Base-by-base conservation (phyloP, 1,140 invertebrate genomes). In the Bacillus rossius region DNA sequence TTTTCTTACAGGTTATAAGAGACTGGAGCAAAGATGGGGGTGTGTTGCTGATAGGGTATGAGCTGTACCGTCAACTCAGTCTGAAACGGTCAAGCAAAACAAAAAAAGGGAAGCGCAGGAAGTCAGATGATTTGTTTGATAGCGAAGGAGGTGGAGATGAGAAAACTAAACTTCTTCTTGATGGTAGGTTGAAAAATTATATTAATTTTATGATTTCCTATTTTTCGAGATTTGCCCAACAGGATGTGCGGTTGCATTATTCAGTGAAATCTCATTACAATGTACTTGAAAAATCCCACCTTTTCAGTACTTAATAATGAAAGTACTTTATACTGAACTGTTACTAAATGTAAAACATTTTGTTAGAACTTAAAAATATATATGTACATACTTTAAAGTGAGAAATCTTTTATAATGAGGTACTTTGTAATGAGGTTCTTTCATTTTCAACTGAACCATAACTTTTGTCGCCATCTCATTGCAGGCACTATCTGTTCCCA, bases 1-100 rank as follows among this genome's bases (percentile, higher is more conserved):
- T n/a, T n/a, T n/a, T n/a, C n/a, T n/a, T n/a, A 29, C 72, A 89
- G 69, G 69, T 76, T 50, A 77, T 77, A 53, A 73, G 73, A 14
- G 87, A 92, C 29, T 99, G 97, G 96, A 81, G 83, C 20, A 81
- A 84, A 43, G 77, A 80, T 8, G 96, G 96, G 3, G 97, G 97
- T 16, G 96, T 99, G 1, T 75, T 99, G 8, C 78, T 99, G 59
- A 95, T 99, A 69, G 97, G 97, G 4, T 99, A 99, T 73, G 97
- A 99, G 78, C 81, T 99, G 69, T 99, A 96, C 71, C 80, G 91
- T 8, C 82, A 96, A 56, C 75, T 97, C 26, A 92, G 91, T 59
- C 79, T 93, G 63, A 89, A 89, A 67, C 59, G 62, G 50, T 58
- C 64, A 38, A 70, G 68, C 45, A 75, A 73, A 61, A 64, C 55